Conservation (phyloP, 1,140 invertebrate species). For the Melanaphis sacchari region DNA sequence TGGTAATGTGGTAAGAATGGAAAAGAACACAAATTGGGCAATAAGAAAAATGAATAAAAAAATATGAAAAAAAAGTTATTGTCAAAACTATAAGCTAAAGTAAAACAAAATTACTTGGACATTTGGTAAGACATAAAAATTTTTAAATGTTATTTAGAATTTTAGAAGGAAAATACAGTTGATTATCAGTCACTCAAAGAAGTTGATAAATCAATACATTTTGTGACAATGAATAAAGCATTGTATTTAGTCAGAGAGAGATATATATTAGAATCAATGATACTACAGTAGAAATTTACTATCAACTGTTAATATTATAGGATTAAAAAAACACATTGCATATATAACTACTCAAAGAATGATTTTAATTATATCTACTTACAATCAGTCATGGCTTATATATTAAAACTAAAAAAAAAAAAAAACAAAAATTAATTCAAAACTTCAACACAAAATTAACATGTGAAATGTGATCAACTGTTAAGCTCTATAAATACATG, state of each 20-base stretch:
- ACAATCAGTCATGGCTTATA: conserved; percentile 46
- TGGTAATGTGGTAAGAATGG: rapidly evolving
- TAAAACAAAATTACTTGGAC: background rate
- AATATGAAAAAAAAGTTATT: background rate
- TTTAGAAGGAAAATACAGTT: background rate
- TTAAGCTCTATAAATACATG: background rate
- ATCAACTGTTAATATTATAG: background rate
- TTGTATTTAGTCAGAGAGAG: background rate
- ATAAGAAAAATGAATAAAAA: background rate
- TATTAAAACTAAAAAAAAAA: conserved; percentile 3
- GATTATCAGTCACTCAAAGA: background rate
- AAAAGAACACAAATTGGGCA: background rate
- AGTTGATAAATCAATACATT: background rate
- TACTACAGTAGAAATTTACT: background rate
- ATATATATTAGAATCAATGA: background rate
- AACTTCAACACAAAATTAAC: background rate
- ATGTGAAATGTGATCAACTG: background rate
- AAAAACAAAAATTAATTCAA: background rate
- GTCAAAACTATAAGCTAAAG: background rate
- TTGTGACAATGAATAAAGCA: background rate
- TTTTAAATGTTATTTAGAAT: background rate
- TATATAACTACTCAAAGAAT: conserved; percentile 16
- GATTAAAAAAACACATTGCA: background rate
- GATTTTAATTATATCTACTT: conserved; percentile 32
- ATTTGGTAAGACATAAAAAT: background rate